Percentiles rank a stretch among this genome's conserved stretches.
phyloP scores from a whole-genome alignment of 2,797 vertebrate species.

The Enteromius paludinosus region DNA sequence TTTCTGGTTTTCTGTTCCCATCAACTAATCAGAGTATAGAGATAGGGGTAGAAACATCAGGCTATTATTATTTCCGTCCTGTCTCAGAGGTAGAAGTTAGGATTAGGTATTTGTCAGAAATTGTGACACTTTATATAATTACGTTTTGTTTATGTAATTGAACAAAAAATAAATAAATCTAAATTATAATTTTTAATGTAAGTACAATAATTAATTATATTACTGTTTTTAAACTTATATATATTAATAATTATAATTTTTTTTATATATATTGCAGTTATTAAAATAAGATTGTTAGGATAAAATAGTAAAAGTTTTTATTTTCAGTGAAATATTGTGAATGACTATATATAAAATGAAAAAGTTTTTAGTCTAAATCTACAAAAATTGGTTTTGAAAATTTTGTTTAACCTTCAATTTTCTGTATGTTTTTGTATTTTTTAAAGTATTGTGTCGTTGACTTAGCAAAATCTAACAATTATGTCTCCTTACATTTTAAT shows the following conservation, averaged over 20 bases:
- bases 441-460: not conserved
- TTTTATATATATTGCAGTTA: not conserved
- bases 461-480: not conserved
- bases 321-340: not conserved
- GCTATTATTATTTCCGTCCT: not conserved
- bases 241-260: not conserved
- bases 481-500: not conserved
- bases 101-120: not conserved
- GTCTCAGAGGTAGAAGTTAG: not conserved
- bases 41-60: not conserved
- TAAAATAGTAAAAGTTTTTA: no score
- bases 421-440: not conserved
- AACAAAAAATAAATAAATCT: not conserved
- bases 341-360: not conserved
- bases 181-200: not conserved
- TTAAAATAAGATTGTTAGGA: not conserved
- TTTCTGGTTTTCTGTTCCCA: not conserved
- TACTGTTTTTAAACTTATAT: no score
- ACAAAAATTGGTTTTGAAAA: not conserved
- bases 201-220: not conserved
- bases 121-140: not conserved
- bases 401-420: not conserved
- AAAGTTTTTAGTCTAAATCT: not conserved
- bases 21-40: not conserved
- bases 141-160: not conserved